phyloP scores from a whole-genome alignment of 53 echinoderm and acorn worm genomes.

The Temnopleurus reevesii region DNA sequence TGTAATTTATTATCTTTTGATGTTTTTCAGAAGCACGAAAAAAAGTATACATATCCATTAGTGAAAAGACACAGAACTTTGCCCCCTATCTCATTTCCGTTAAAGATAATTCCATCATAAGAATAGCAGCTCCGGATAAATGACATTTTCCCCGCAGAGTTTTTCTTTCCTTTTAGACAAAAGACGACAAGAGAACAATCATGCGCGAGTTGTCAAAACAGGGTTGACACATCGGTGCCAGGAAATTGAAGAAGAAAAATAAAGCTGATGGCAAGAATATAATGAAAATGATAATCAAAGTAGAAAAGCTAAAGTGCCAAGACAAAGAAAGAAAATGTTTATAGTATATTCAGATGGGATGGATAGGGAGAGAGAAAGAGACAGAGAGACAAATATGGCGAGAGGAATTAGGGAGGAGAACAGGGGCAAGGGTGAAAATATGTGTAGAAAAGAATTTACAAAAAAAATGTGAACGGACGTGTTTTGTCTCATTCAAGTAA shows the following conservation, averaged over 20 bases:
- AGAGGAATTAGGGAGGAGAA: not conserved
- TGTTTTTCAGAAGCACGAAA: too few relatives aligned
- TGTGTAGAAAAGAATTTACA: too few relatives aligned
- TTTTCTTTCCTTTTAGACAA: not conserved
- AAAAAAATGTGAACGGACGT: too few relatives aligned
- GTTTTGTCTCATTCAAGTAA: too few relatives aligned
- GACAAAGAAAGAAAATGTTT: not conserved
- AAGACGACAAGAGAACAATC: not conserved
- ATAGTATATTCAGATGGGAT: not conserved
- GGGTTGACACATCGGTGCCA: slow-evolving; percentile 30
- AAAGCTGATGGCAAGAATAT: not conserved
- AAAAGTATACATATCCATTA: too few relatives aligned
- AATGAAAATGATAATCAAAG: not conserved
- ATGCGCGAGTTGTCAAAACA: not conserved
- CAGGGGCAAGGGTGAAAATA: not conserved
- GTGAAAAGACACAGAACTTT: not conserved
- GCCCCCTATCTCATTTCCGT: not conserved
- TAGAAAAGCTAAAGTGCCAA: not conserved
- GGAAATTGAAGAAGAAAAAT: slow-evolving; percentile 28
- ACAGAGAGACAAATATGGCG: not conserved
- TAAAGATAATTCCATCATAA: not conserved
- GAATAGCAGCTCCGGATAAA: not conserved
- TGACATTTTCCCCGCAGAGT: slow-evolving; percentile 25
- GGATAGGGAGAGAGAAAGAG: not conserved
- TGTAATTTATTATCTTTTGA: too few relatives aligned